Conservation (phyloP, 2,113 vertebrate genomes). For the human (Homo sapiens) region DNA sequence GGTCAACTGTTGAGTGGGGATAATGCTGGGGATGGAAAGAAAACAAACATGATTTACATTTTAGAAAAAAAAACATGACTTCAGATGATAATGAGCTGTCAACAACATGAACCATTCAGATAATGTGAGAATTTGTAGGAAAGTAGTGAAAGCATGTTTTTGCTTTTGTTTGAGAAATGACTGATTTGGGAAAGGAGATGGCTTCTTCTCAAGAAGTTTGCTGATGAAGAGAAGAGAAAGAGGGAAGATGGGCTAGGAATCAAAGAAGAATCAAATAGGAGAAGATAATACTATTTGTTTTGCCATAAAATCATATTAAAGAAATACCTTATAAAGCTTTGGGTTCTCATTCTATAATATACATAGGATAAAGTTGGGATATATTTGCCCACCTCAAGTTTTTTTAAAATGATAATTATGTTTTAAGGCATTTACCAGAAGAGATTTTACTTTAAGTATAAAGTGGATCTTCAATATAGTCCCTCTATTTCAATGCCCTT, state of each 20-base stretch:
- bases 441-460: not conserved
- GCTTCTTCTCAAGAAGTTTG: not conserved
- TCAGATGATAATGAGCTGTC: conserved; percentile 49
- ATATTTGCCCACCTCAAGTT: not conserved
- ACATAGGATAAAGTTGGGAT: not conserved
- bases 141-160: not conserved
- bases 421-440: not conserved
- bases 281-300: not conserved
- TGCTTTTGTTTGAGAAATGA: not conserved
- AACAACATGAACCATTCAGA: conserved; percentile 47
- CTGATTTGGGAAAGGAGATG: not conserved
- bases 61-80: not conserved
- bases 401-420: not conserved
- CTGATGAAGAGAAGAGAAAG: not conserved
- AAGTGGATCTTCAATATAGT: not conserved
- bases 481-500: not conserved
- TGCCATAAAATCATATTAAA: not conserved
- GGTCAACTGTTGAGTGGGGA: conserved; percentile 7
- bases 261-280: not conserved
- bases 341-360: not conserved
- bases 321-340: not conserved
- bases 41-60: not conserved
- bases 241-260: not conserved
- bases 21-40: not conserved
- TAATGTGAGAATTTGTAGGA: conserved; percentile 47